These are phyloP conservation scores for Holothuria scabra DNA, from an alignment of 53 echinoderm and acorn worm genomes.

Conservation along the genomic window DNA sequence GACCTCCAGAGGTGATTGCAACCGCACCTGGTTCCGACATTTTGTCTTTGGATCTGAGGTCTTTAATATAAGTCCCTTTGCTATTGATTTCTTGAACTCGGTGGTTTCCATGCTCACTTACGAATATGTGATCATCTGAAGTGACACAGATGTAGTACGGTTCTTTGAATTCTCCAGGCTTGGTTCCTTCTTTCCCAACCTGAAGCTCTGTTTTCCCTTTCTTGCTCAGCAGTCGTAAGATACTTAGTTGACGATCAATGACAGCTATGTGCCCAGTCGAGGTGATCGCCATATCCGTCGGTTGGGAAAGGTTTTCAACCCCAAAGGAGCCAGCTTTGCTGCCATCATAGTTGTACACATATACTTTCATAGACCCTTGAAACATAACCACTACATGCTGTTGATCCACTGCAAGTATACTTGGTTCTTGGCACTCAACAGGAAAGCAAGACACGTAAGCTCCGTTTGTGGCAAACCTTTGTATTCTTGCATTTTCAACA, in stretches of 20 bases:
- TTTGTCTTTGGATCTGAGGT: constrained; percentile 76
- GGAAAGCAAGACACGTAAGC: constrained; percentile 64
- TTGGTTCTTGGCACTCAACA: constrained; percentile 78
- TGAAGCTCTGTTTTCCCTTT: constrained; percentile 64
- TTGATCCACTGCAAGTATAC: constrained; percentile 68
- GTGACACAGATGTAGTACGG: constrained; percentile 85
- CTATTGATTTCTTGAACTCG: constrained; percentile 78
- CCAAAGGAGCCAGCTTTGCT: constrained; percentile 57
- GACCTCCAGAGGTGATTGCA: constrained; percentile 77
- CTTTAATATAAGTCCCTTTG: constrained; percentile 70
- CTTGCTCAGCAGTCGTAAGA: constrained; percentile 66
- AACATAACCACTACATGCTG: constrained; percentile 68
- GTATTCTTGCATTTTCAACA: constrained; percentile 87
- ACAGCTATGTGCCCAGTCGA: constrained; percentile 70
- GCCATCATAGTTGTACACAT: constrained; percentile 73
- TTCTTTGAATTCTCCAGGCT: constrained; percentile 83
- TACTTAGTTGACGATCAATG: constrained; percentile 77
- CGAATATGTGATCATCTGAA: constrained; percentile 71
- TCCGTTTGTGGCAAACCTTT: constrained; percentile 77
- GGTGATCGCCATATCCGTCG: constrained; percentile 84
- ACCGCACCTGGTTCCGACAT: constrained; percentile 81
- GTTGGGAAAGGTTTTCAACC: constrained; percentile 70
- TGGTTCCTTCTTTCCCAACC: constrained; percentile 75
- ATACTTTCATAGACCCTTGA: constrained; percentile 70
- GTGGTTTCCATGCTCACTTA: constrained; percentile 82